Conservation (phyloP, 2,888 invertebrate genomes). For the Meandrusa payeni region DNA sequence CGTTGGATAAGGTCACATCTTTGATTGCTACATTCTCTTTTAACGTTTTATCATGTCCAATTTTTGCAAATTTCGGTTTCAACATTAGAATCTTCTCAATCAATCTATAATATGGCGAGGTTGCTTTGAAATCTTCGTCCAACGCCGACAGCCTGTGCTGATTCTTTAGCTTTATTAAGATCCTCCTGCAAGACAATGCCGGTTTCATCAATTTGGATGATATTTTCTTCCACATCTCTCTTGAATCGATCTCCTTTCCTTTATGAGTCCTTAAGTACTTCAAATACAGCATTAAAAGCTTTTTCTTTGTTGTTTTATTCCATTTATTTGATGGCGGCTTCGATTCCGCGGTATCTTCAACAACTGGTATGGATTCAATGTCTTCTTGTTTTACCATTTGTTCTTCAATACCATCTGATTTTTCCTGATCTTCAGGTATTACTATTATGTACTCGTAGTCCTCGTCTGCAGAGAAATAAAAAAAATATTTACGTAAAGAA, state of each 20-base stretch:
- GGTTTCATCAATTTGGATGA: conserved; percentile 49
- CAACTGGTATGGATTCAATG: not conserved
- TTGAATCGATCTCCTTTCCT: conserved; percentile 47
- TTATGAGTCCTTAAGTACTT: conserved; percentile 54
- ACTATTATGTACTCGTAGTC: conserved; percentile 72
- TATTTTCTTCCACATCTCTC: conserved; percentile 62
- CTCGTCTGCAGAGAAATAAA: conserved; percentile 57
- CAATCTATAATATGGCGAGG: conserved; percentile 39
- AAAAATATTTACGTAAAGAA: too few species aligned
- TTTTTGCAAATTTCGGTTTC: conserved; percentile 51
- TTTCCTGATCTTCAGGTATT: conserved; percentile 60
- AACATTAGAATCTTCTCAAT: conserved; percentile 51
- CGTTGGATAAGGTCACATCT: conserved; percentile 46
- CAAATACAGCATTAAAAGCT: conserved; percentile 49
- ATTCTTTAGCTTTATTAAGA: conserved; percentile 53
- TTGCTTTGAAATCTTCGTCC: conserved; percentile 33
- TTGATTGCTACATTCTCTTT: conserved; percentile 44
- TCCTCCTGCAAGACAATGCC: conserved; percentile 49
- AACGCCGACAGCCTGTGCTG: conserved; percentile 39
- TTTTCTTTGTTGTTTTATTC: conserved; percentile 55
- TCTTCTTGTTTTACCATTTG: conserved; percentile 31
- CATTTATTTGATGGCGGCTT: conserved; percentile 43
- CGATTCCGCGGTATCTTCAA: not conserved
- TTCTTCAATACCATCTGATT: not conserved
- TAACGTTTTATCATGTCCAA: conserved; percentile 33